phyloP scores from a whole-genome alignment of 2,888 invertebrate genomes.

The Hydrotaea diabolus region DNA sequence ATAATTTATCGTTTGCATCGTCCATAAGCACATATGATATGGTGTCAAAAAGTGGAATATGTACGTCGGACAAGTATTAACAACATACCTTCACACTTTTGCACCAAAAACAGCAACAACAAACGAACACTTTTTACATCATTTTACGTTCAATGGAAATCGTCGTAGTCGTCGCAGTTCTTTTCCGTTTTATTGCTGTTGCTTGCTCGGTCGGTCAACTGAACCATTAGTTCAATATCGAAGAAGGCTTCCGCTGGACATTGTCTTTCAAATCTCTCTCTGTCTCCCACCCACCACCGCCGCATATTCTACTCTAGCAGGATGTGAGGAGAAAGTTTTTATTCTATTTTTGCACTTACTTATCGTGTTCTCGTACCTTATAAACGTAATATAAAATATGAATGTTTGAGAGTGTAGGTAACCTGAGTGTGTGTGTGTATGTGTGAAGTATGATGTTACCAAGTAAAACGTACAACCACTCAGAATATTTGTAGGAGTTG shows the following conservation, averaged over 20 bases:
- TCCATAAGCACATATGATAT: constrained; percentile 41
- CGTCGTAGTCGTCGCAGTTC: constrained; percentile 11
- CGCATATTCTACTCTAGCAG: no score
- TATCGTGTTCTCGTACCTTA: constrained; percentile 65
- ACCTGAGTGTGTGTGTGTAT: constrained; percentile 36
- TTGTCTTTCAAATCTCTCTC: constrained; percentile 48
- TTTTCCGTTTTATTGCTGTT: constrained; percentile 14
- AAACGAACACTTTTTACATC: constrained; percentile 49
- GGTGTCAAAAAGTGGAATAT: constrained; percentile 59
- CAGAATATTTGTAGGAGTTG: constrained; percentile 56
- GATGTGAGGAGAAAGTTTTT: constrained; percentile 44
- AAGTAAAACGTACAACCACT: constrained; percentile 60
- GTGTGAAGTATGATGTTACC: constrained; percentile 49
- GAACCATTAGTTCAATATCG: constrained; percentile 71
- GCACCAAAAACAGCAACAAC: no score
- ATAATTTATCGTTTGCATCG: constrained; percentile 13
- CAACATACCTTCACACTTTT: constrained; percentile 60
- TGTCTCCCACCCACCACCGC: not conserved
- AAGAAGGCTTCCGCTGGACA: constrained; percentile 69
- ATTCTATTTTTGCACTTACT: constrained; percentile 55
- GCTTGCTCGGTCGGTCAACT: constrained; percentile 60
- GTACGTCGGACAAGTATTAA: constrained; percentile 28
- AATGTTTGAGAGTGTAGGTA: constrained; percentile 7
- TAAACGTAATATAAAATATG: constrained; percentile 46
- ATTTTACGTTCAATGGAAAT: constrained; percentile 39